Evolutionary conservation across 1,140 invertebrate species (phyloP), one percentile per base, ranked within the genome.

Genomic region (Monochamus saltuarius): DNA sequence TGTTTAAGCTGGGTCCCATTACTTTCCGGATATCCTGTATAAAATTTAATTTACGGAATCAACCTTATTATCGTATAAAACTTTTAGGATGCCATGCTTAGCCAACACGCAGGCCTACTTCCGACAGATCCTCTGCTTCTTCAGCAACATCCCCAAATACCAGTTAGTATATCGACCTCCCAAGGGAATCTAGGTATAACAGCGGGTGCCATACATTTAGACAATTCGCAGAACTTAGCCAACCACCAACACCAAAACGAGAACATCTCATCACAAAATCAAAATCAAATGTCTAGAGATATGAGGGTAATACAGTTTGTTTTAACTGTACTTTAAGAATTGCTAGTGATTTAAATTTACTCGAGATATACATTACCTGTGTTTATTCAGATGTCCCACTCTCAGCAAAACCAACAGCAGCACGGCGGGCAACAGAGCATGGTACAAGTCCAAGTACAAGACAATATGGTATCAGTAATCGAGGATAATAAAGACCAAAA

Each of bases 371-470:
- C 39, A 40, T 40, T 40, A 47, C 6, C 11, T 35, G 9, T 61
- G 11, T 4, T 35, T 14, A 60, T 65, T 38, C 73, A 78, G 50
- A 76, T 79, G 19, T 75, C 79, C 62, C 77, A 79, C 43, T 76
- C 78, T 11, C 75, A 78, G 62, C 66, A 56, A 45, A 62, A 59
- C 57, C 62, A 68, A 38, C 52, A 59, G 38, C 64, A 68, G 16
- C 35, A 55, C 29, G 39, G 47, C 35, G 40, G 61, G 47, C 69
- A 68, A 53, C 73, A 73, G 51, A 75, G 72, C 59, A 69, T 77
- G 64, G 74, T 77, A 6, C 75, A 77, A 55, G 75, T 77, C 10
- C 74, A 76, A 62, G 75, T 77, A 9, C 74, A 77, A 51, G 74
- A 76, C 62, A 77, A 77, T 61, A 64, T 77, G 61, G 74, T 77